Evolutionary conservation across 2,797 vertebrate genomes (phyloP), one percentile per base, ranked within the genome.

Genomic region (Syncerus caffer): DNA sequence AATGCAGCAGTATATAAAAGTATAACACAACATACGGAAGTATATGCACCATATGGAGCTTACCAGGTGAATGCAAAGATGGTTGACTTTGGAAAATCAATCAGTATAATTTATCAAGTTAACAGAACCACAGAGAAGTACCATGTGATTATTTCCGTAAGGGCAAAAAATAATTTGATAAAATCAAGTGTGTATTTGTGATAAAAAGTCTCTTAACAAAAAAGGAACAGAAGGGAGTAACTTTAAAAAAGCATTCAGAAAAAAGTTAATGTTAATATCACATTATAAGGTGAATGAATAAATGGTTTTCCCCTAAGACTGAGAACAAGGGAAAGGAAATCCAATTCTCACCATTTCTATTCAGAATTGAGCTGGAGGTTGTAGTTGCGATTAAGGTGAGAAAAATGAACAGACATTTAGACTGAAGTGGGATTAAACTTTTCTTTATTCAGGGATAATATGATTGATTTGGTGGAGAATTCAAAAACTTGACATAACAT

Each of bases 401-500:
- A 58, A 80, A 92, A 92, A 71, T 51, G 84, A 57, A 76, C 0
- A 76, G 58, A 67, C 7, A 67, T 45, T 86, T 92, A 82, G 57
- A 34, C 13, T 78, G 7, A 82, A 90, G 85, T 27, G 4, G 1
- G 85, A 71, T 84, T 60, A 93, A 93, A 60, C 38, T 62, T 55
- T 16, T 82, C 58, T 92, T 79, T 88, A 94, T 76, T 85, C 29
- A 90, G 62, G 82, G 78, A 86, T 76, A 95, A 51, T 84, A 87
- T 90, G 79, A 95, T 14, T 88, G 57, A 85, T 47, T 64, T 82
- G n/a, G 23, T 13, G 85, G 16, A 94, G 92, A 97, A 64, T 89
- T 3, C 71, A 88, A 96, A 11, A 51, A 45, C n/a, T 76, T 31
- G 60, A 50, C 6, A 34, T 84, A 64, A 62, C 85, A 64, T 25